Base-by-base conservation (phyloP, 2,113 vertebrate species). In the Myxocyprinus asiaticus region DNA sequence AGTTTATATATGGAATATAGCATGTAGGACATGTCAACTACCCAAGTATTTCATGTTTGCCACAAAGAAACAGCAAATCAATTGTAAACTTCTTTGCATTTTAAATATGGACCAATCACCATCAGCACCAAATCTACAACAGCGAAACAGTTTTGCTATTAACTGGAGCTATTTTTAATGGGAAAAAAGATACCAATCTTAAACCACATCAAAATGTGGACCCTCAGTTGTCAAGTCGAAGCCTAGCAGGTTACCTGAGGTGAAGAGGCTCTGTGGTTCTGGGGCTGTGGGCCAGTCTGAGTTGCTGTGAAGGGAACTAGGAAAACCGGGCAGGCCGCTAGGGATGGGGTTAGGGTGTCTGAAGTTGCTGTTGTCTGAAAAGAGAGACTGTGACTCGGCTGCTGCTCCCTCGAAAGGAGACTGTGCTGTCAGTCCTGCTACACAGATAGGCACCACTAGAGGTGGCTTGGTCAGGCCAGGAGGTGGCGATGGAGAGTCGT, bases 181-280 rank as follows among this genome's bases (percentile, higher is more conserved):
- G 3, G 3, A 33, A 33, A 33, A 33, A 33, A 33, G 22, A 33
- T 33, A 1, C 22, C 22, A 33, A 33, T 33, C 22, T 33, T 33
- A 33, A 33, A 33, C 22, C 1, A 33, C 22, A 33, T 33, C 1
- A 33, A 4, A 4, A 3, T 12, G n/a, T 7, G 2, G 10, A 22
- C 4, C 2, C 9, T 68, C 43, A 58, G 55, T 7, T 58, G 2
- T 15, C n/a, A 5, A 12, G 17, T 17, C 9, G 59, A 62, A 48
- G 22, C 4, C 0, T 5, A 0, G 43, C 4, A 22, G 12, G 55
- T 44, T 55, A 96, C 96, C 96, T 94, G 96, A 97, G 80, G 95
- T 96, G 91, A 97, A 97, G 89, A 96, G 94, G 88, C 95, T 96
- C 90, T 96, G 96, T 89, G 95, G 96, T 88, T 97, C 95, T 85